Evolutionary conservation across 2,113 vertebrate genomes (phyloP).

Genomic region (Corydoras sp.): DNA sequence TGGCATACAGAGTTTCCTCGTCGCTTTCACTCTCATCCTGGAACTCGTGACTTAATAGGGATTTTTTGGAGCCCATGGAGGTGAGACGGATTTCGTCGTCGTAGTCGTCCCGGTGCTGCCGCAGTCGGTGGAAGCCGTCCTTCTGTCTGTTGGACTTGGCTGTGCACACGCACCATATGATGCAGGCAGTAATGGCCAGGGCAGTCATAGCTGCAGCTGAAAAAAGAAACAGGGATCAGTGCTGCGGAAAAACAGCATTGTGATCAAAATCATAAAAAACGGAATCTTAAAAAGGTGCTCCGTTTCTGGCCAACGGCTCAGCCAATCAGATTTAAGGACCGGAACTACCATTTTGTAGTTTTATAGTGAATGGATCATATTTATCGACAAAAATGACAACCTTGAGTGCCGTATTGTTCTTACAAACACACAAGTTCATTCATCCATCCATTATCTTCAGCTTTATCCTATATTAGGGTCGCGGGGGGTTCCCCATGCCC

Average conservation of each 20-base stretch:
- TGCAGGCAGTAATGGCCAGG: conserved; percentile 84
- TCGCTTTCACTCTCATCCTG: conserved; percentile 98
- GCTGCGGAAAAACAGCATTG: neutral
- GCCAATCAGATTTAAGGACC: too few relatives aligned
- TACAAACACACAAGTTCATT: too few relatives aligned
- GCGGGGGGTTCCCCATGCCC: too few relatives aligned
- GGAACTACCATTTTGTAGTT: too few relatives aligned
- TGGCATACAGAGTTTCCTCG: conserved; percentile 91
- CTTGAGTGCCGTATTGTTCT: too few relatives aligned
- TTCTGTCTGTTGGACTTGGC: conserved; percentile 95
- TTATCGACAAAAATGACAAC: too few relatives aligned
- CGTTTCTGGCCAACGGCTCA: too few relatives aligned
- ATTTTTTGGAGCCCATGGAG: conserved; percentile 93
- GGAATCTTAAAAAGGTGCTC: too few relatives aligned
- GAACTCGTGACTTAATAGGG: conserved; percentile 89
- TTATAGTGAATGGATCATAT: too few relatives aligned
- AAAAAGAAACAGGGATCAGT: conserved; percentile 1
- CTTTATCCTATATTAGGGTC: too few relatives aligned
- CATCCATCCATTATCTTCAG: too few relatives aligned
- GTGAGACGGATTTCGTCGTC: conserved; percentile 92
- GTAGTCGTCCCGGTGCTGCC: conserved; percentile 89
- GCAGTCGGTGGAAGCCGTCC: conserved; percentile 91
- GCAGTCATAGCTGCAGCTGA: conserved; percentile 92
- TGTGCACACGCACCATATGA: conserved; percentile 95
- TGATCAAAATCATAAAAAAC: too few relatives aligned